A percentile compares a stretch with the other conserved stretches of the same genome.
Conservation (phyloP, 2,797 vertebrate genomes). For the Lepilemur septentrionalis region DNA sequence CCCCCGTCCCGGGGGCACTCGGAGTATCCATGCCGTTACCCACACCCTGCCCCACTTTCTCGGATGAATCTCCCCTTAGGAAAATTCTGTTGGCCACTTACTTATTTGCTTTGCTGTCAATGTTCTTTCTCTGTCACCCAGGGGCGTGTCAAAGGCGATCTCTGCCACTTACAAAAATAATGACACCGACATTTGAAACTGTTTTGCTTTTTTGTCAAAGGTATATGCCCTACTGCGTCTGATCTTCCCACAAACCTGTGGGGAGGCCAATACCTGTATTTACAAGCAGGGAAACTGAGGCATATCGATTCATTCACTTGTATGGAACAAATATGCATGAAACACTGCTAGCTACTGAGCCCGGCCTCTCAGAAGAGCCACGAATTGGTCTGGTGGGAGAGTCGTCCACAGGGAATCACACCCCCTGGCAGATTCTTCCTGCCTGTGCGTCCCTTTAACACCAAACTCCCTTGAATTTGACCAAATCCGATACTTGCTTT, state of each 20-base stretch:
- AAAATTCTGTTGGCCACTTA: neutral
- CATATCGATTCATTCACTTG: neutral
- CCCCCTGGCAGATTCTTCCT: neutral
- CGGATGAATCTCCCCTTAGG: neutral
- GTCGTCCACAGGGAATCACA: fast-evolving
- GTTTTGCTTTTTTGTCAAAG: neutral
- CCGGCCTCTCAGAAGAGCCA: neutral
- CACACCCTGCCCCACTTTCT: too few relatives aligned
- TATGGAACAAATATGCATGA: neutral
- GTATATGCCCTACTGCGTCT: fast-evolving
- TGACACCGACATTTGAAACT: neutral
- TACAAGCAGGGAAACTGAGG: neutral
- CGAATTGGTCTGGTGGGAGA: neutral
- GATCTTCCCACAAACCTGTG: neutral
- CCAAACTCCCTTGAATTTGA: neutral
- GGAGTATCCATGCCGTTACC: fast-evolving
- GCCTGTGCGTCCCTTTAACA: neutral
- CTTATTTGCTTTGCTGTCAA: neutral
- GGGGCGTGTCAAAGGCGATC: neutral
- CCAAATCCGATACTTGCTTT: neutral
- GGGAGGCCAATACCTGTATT: neutral
- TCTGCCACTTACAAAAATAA: neutral
- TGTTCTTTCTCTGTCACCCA: neutral
- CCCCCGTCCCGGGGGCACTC: neutral
- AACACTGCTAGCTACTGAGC: neutral